Evolutionary conservation across 2,888 invertebrate species (phyloP), one percentile per base, ranked within the genome.

Genomic region (Archips xylosteana): DNA sequence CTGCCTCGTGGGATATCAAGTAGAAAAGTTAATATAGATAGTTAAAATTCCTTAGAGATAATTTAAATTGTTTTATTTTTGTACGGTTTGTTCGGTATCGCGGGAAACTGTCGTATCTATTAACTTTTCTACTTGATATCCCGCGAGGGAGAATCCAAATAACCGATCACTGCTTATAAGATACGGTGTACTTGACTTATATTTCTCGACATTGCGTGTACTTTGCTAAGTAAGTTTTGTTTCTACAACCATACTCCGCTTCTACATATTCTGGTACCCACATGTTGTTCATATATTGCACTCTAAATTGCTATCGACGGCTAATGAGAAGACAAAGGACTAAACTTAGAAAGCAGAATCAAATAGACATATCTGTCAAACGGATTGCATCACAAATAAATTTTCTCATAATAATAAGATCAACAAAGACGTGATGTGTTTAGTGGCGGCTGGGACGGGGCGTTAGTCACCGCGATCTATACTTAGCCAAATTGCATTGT

Each of bases 401-500:
- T 93, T 89, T 89, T 87, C 85, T 83, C 86, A 87, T 89, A 89
- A 91, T 92, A 94, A 93, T 92, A 94, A 94, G 92, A 94, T 90
- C 87, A 93, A 92, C 89, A 92, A 84, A 88, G 87, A 80, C 82
- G 88, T 81, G 87, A 89, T 88, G 89, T 88, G 87, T 82, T 86
- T 83, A 82, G 84, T 83, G 83, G 82, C 78, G 70, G 71, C 71
- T 66, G 67, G 85, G 92, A 88, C 91, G 88, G 87, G 83, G 82
- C 91, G 92, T 94, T 94, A 93, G 89, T 94, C 94, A 93, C 92
- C 76, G 78, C 80, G 86, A 77, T 82, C 92, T 94, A 94, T 89
- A 92, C 91, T 92, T 94, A 94, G 94, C 85, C 91, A 84, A 84
- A 89, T 90, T 91, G 94, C 92, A 94, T 94, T 94, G 94, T 94